Percentiles rank a stretch among this genome's conserved stretches.
Evolutionary conservation across 1,140 invertebrate species (phyloP).

Genomic region (Rhagoletis zephyria): DNA sequence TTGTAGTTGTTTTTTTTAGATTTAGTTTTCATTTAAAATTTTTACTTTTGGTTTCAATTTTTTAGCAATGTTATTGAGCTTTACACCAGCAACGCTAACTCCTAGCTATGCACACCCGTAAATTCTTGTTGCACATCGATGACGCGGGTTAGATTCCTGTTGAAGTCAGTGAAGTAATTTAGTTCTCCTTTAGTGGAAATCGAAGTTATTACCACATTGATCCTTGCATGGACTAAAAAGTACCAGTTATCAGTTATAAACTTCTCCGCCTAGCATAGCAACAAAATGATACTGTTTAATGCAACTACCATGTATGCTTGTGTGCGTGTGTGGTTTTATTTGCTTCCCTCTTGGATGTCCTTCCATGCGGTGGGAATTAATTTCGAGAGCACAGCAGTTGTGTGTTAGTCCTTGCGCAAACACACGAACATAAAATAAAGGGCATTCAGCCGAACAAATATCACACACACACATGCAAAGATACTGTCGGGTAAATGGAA

Average conservation of each 20-base stretch:
- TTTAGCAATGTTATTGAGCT: too few species aligned
- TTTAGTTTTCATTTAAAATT: too few species aligned
- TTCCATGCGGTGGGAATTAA: constrained; percentile 7
- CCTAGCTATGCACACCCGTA: too few species aligned
- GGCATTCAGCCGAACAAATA: too few species aligned
- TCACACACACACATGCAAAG: not conserved
- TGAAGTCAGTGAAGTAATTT: too few species aligned
- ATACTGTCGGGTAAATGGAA: not conserved
- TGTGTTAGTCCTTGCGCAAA: not conserved
- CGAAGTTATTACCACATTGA: not conserved
- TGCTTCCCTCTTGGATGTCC: not conserved
- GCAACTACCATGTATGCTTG: not conserved
- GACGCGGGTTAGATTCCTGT: too few species aligned
- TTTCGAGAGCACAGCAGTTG: not conserved
- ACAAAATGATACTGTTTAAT: not conserved
- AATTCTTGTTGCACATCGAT: too few species aligned
- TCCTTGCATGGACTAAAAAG: not conserved
- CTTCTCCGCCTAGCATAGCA: not conserved
- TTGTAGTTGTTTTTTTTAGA: too few species aligned
- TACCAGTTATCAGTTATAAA: not conserved
- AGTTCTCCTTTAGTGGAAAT: not conserved
- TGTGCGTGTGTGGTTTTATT: constrained; percentile 24
- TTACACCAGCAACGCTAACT: too few species aligned
- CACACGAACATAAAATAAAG: not conserved
- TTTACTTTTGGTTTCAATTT: too few species aligned